These are phyloP conservation scores for Mastigias papua DNA, from an alignment of 30 jellyfish, hydroid and myxozoan genomes.

Conservation along the genomic window DNA sequence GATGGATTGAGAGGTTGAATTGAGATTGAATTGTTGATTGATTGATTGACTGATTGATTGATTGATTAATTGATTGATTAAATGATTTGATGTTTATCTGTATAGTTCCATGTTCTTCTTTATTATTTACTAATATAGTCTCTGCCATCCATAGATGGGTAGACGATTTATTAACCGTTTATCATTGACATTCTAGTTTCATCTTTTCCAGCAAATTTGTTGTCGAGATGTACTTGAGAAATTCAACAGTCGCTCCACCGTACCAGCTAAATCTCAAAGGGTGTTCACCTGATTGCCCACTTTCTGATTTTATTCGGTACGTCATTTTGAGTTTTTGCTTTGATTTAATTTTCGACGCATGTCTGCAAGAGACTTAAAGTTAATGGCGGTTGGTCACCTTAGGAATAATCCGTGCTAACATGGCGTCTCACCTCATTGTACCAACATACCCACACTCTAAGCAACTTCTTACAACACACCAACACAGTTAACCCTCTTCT, in stretches of 20 bases:
- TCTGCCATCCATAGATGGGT: neutral
- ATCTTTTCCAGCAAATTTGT: conserved; percentile 29
- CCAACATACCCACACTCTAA: too few relatives aligned
- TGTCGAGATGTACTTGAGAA: conserved; percentile 69
- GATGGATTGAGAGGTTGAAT: neutral
- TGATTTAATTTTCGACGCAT: too few relatives aligned
- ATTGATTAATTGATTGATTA: neutral
- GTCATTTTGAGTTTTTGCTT: neutral
- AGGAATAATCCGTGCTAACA: too few relatives aligned
- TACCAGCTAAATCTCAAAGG: conserved; percentile 40
- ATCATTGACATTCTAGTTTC: neutral
- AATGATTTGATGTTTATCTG: neutral
- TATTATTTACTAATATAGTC: too few relatives aligned
- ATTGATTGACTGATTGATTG: too few relatives aligned
- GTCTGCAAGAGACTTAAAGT: too few relatives aligned
- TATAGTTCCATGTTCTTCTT: neutral
- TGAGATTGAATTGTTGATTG: neutral
- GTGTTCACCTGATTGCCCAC: conserved; percentile 52
- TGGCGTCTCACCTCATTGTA: too few relatives aligned
- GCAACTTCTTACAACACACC: too few relatives aligned
- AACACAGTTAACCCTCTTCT: too few relatives aligned
- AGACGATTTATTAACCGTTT: neutral
- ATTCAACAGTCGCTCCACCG: conserved; percentile 35
- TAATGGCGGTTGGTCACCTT: too few relatives aligned
- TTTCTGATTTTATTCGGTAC: conserved; percentile 45